Base-by-base conservation (phyloP, 1,140 invertebrate species). In the Leguminivora glycinivorella region DNA sequence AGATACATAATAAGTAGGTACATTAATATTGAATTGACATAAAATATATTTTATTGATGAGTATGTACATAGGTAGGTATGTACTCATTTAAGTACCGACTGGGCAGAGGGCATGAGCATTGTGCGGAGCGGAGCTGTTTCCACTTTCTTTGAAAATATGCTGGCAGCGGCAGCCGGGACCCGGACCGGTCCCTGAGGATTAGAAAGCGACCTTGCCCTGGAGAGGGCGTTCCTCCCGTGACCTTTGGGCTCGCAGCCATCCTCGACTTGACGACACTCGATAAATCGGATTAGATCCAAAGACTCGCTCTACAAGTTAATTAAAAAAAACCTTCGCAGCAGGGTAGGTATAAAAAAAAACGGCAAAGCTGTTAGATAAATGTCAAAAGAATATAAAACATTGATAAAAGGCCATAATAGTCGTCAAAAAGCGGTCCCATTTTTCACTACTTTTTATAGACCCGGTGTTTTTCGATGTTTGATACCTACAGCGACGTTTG, bases 191-290 rank as follows among this genome's bases (percentile, higher is more conserved):
- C 80, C 75, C 26, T 60, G 67, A 72, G 52, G 70, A 72, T 73
- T 80, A 84, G 85, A 87, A 87, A 87, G 83, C 60, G 83, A 83
- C 85, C 85, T 87, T 87, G 82, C 66, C 79, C 74, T 66, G 68
- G 67, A 72, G 70, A 76, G 81, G 79, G 83, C 82, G 77, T 84
- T 85, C 80, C 74, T 72, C 79, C 71, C 83, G 40, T 72, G 69
- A 70, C 74, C 67, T 56, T 29, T 71, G 60, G 69, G 40, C 43
- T 69, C 69, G 56, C 60, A 56, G 29, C 67, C 31, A 70, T 72
- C 68, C 52, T 14, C 40, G 5, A 58, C 24, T 72, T 66, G 71
- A 67, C 40, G 14, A 43, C n/a, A 68, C 56, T 72, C 24, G 40
- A 67, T 70, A 60, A 70, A 47, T 34, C 1, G 31, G 60, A 38